A percentile compares a stretch with the other conserved stretches of the same genome.
phyloP scores from a whole-genome alignment of 2,888 invertebrate genomes.

The Aphrophora alni region DNA sequence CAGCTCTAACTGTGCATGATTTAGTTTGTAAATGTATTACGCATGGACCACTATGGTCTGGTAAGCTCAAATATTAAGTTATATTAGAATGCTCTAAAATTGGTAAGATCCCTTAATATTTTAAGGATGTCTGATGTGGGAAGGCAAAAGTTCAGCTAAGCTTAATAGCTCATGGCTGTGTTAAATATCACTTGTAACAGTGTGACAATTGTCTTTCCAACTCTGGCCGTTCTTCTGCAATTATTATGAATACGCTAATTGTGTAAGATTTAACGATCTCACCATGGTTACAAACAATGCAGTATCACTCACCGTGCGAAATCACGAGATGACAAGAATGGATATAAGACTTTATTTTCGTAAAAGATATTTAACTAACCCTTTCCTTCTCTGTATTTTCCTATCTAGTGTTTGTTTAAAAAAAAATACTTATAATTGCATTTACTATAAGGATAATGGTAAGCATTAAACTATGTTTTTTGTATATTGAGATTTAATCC shows the following conservation, averaged over 20 bases:
- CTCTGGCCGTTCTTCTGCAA: background rate
- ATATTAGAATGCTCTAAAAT: background rate
- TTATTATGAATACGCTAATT: background rate
- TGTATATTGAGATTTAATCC: too few species aligned
- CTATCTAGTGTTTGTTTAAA: background rate
- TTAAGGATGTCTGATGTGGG: background rate
- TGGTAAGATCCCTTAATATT: background rate
- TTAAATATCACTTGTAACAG: background rate
- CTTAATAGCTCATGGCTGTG: background rate
- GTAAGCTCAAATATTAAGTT: background rate
- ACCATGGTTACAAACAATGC: background rate
- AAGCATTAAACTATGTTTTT: background rate
- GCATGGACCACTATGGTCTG: conserved; percentile 4
- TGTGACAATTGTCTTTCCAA: background rate
- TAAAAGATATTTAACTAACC: background rate
- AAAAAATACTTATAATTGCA: background rate
- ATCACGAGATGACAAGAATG: background rate
- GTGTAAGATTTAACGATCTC: background rate
- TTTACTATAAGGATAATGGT: background rate
- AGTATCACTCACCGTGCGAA: background rate
- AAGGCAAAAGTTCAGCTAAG: background rate
- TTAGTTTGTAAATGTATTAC: background rate
- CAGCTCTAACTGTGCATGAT: background rate
- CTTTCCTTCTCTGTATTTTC: background rate
- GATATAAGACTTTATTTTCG: too few species aligned